phyloP scores from a whole-genome alignment of 2,888 invertebrate species.

The Spodoptera picta region DNA sequence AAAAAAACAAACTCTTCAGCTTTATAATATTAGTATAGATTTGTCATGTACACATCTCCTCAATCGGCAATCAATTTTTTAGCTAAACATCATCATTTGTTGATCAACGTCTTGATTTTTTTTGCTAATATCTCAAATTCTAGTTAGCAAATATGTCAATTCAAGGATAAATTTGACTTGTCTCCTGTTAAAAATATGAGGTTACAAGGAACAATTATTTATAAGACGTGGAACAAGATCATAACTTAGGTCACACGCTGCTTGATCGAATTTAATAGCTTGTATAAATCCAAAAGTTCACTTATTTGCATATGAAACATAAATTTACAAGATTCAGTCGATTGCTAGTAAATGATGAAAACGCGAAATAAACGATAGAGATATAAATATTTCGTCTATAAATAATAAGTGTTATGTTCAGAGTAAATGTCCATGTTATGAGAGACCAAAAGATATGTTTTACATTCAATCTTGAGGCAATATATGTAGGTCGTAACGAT shows the following conservation, averaged over 20 bases:
- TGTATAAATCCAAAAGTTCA: conserved; percentile 39
- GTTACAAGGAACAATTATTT: too few species aligned
- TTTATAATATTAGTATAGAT: too few species aligned
- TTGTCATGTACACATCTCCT: too few species aligned
- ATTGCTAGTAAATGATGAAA: conserved; percentile 49
- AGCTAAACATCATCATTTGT: too few species aligned
- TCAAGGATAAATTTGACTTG: too few species aligned
- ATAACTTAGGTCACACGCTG: conserved; percentile 32
- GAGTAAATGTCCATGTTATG: conserved; percentile 69
- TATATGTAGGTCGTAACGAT: conserved; percentile 48
- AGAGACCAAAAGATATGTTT: conserved; percentile 59
- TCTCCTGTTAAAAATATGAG: too few species aligned
- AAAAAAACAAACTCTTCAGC: too few species aligned
- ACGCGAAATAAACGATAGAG: conserved; percentile 42
- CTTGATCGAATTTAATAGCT: conserved; percentile 38
- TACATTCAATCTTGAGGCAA: conserved; percentile 63
- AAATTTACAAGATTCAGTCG: conserved; percentile 40
- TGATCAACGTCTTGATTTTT: too few species aligned
- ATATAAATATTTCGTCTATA: conserved; percentile 65
- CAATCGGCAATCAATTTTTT: too few species aligned
- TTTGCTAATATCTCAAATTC: too few species aligned
- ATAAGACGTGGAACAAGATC: too few species aligned
- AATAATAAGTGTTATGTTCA: conserved; percentile 61
- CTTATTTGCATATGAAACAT: conserved; percentile 47
- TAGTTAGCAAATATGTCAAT: too few species aligned